Percentiles rank a stretch among this genome's conserved stretches.
Conservation (phyloP, 2,113 vertebrate genomes). For the Genyomyrus donnyi region DNA sequence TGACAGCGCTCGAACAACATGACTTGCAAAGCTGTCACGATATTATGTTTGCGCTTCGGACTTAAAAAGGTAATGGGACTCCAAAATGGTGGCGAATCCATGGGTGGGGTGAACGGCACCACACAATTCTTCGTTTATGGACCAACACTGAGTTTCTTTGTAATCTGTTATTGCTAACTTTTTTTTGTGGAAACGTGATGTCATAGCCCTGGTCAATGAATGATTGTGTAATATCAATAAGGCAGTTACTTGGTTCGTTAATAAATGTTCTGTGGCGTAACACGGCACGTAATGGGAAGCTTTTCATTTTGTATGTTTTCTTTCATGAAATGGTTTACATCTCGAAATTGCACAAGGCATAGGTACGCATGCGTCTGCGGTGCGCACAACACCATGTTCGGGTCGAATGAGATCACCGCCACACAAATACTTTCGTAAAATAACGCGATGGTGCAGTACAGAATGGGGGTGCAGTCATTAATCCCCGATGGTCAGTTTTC, state of each 20-base stretch:
- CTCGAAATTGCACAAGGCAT: background rate
- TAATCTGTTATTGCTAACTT: conserved; percentile 26
- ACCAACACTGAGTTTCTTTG: conserved; percentile 28
- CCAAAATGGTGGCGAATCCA: conserved; percentile 30
- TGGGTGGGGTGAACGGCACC: conserved; percentile 10
- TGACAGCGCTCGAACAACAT: background rate
- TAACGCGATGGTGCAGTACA: background rate
- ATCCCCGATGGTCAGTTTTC: background rate
- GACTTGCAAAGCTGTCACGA: background rate
- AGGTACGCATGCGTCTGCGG: background rate
- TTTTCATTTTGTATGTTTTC: background rate
- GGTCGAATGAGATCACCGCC: background rate
- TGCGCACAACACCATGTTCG: background rate
- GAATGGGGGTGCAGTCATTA: background rate
- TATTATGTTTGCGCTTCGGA: background rate
- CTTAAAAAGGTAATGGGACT: conserved; percentile 20
- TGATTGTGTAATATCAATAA: background rate
- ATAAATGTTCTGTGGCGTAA: conserved; percentile 15
- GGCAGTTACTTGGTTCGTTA: background rate
- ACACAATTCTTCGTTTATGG: conserved; percentile 19
- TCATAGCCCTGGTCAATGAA: conserved; percentile 23
- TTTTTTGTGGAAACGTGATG: conserved; percentile 12
- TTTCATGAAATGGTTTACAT: background rate
- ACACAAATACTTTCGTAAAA: background rate
- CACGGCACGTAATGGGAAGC: background rate